phyloP scores from a whole-genome alignment of 2,113 vertebrate species.

The Delphinapterus leucas region DNA sequence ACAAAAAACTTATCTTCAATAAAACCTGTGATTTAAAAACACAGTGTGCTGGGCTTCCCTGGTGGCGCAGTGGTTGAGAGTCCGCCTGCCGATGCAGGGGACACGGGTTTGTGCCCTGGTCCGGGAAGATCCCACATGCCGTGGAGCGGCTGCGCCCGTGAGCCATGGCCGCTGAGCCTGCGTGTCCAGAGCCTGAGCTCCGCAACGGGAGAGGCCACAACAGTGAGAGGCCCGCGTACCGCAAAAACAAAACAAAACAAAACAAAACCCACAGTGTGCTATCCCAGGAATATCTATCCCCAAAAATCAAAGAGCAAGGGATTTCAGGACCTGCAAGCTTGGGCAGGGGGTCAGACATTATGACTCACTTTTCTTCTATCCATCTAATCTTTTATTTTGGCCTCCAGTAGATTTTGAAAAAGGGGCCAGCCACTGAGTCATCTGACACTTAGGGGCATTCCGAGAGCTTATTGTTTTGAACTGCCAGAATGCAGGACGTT shows the following conservation, averaged over 20 bases:
- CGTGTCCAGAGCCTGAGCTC: too few relatives aligned
- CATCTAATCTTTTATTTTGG: not conserved
- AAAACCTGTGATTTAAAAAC: conserved; percentile 5
- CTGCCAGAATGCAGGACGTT: not conserved
- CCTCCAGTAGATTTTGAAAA: not conserved
- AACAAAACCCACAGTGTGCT: not conserved
- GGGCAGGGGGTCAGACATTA: not conserved
- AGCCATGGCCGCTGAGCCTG: too few relatives aligned
- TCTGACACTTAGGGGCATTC: not conserved
- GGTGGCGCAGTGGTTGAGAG: too few relatives aligned
- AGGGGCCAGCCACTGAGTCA: not conserved
- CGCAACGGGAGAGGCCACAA: too few relatives aligned
- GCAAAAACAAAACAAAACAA: too few relatives aligned
- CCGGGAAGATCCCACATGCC: too few relatives aligned
- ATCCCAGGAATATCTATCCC: not conserved
- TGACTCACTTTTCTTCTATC: not conserved
- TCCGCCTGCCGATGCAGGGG: too few relatives aligned
- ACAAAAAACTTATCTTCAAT: not conserved
- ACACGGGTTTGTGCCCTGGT: too few relatives aligned
- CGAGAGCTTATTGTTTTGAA: not conserved
- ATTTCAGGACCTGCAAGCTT: not conserved
- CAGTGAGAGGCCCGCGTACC: too few relatives aligned
- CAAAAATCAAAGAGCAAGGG: not conserved
- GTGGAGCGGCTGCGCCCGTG: too few relatives aligned
- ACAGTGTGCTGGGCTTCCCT: not conserved